Evolutionary conservation across 2,888 invertebrate genomes (phyloP), one percentile per base, ranked within the genome.

Genomic region (Thereva nobilitata): DNA sequence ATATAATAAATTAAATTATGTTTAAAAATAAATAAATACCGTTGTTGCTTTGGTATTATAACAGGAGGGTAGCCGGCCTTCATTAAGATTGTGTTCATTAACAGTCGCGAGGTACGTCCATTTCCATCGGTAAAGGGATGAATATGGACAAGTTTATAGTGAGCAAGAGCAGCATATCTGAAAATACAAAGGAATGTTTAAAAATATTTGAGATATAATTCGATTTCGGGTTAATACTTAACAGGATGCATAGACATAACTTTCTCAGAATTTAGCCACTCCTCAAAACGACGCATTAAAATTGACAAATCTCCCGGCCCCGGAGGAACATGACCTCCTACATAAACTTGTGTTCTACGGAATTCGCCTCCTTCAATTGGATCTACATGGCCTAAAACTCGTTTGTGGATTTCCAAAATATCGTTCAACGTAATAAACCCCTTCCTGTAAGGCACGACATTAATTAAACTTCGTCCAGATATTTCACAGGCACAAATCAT

Each of bases 101-200:
- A 85, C 35, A 98, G 84, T 38, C 98, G 86, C 9, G 96, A 95
- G 0, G 97, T 97, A 75, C 98, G 86, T 0, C 97, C 98, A 77
- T 98, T 98, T 55, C 98, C 97, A 80, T 98, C 97, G 3, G 91
- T 86, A 82, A 98, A 98, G 0, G 98, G 98, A 83, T 98, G 98
- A 72, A 98, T 96, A 77, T 93, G 92, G 0, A 98, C 98, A 52
- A 98, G 80, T 82, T 96, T 96, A 82, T 97, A 98, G 82, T 98
- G 98, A 0, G 96, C 97, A 64, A 97, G 82, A 0, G 98, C 97
- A 59, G 97, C 97, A 77, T 92, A 92, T 79, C 95, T 93, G 73
- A 69, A 41, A 40, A 9, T 4, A n/a, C 3, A n/a, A 42, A 40
- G 23, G 23, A 23, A 71, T 76, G 76, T 75, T 76, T 74, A 70